These are phyloP conservation scores for Drosophila formosana DNA, from an alignment of 2,888 invertebrate genomes.

Conservation along the genomic window DNA sequence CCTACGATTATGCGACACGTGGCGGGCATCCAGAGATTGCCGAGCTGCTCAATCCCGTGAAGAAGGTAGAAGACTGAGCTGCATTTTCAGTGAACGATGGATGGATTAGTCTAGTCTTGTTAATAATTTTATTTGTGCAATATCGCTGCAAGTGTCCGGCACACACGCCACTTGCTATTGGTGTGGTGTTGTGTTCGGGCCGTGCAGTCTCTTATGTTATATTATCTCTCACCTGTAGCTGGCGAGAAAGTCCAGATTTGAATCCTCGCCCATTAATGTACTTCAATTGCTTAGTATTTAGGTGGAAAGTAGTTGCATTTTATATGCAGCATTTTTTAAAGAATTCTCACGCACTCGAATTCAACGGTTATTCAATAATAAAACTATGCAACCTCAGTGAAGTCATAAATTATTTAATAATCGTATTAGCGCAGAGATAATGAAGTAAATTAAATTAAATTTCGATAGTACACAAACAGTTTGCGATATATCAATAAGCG, in stretches of 20 bases:
- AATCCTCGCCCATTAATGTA: background rate
- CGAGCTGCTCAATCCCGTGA: conserved; percentile 14
- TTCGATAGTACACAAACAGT: background rate
- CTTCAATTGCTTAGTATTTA: background rate
- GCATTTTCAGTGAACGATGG: background rate
- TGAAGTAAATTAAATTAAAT: background rate
- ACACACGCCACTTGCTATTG: no score
- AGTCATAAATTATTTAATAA: background rate
- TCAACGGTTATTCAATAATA: conserved; percentile 11
- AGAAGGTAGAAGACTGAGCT: conserved; percentile 4
- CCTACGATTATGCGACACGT: conserved; percentile 86
- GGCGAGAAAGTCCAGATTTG: conserved; percentile 11
- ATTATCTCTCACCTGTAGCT: background rate
- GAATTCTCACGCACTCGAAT: conserved; percentile 35
- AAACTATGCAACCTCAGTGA: background rate
- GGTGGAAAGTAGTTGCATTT: conserved; percentile 14
- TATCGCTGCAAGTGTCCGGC: background rate
- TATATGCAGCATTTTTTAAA: background rate
- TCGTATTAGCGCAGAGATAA: background rate
- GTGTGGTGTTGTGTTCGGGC: background rate
- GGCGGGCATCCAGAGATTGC: conserved; percentile 46
- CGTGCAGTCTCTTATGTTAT: background rate
- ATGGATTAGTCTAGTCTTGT: background rate
- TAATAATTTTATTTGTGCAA: background rate
- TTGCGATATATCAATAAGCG: background rate